phyloP scores from a whole-genome alignment of 1,140 invertebrate genomes.

The Periplaneta americana region DNA sequence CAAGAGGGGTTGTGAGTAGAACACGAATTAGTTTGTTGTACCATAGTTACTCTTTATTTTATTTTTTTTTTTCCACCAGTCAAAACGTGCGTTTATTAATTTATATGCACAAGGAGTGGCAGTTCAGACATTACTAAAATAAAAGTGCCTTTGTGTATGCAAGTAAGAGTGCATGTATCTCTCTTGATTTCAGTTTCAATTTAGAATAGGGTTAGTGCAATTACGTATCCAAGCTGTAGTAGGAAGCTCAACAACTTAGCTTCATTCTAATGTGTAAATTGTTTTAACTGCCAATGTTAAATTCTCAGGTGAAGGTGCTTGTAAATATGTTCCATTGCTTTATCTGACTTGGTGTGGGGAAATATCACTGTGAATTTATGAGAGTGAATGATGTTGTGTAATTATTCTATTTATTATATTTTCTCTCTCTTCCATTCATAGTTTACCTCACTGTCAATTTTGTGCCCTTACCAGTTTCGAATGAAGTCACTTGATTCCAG shows the following conservation, averaged over 20 bases:
- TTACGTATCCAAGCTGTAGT: no score
- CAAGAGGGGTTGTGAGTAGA: neutral
- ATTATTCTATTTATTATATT: neutral
- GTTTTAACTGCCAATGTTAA: conserved; percentile 5
- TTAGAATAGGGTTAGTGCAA: neutral
- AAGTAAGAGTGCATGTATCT: neutral
- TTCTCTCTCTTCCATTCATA: neutral
- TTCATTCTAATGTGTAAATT: no score
- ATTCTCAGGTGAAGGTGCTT: conserved; percentile 18
- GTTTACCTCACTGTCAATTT: neutral
- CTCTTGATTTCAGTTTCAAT: neutral
- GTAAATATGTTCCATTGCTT: conserved; percentile 11
- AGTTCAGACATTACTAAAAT: neutral
- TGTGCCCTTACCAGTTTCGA: neutral
- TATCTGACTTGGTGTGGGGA: neutral
- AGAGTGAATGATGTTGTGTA: neutral
- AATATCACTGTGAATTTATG: neutral
- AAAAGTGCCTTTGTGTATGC: neutral
- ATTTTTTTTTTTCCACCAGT: neutral
- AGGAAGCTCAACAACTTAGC: neutral
- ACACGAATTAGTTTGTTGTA: neutral
- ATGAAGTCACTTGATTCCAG: neutral
- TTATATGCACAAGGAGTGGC: neutral
- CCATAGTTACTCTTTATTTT: neutral
- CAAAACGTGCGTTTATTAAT: no score